Base-by-base conservation (phyloP, 2,797 vertebrate genomes). In the Astyanax mexicanus region DNA sequence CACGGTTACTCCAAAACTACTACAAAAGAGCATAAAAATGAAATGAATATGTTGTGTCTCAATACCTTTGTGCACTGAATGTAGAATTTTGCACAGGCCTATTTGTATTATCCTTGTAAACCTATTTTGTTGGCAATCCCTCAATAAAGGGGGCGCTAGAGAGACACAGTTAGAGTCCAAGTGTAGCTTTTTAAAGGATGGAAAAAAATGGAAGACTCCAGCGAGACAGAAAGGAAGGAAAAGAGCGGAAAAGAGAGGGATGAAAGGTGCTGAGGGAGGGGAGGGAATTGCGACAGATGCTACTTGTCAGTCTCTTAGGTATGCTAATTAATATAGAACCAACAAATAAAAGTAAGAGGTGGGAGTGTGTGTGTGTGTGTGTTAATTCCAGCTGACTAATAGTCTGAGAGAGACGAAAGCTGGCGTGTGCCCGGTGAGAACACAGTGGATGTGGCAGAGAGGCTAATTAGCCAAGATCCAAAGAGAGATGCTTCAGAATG, bases 391-490 rank as follows among this genome's bases (percentile, higher is more conserved):
- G 77, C 75, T 83, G 81, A 85, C 81, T 83, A 81, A 80, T 77
- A 78, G 77, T 74, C 80, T 80, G 72, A 81, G 73, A 72, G 75
- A 77, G 71, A 79, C 75, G 72, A 82, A 85, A 72, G 77, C 74
- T 75, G 79, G 72, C 76, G 49, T 78, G 70, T 69, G 74, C 79
- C 81, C 71, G 84, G 84, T 89, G 87, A 91, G 89, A 90, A 88
- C 90, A 90, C 85, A 90, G 90, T 86, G 89, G 87, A 88, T 90
- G 89, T 92, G 88, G 92, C 91, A 88, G 84, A 90, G 90, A 91
- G 88, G 85, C 88, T 93, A 93, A 94, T 93, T 92, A 93, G 92
- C 88, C 92, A 88, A 92, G 89, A 92, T 92, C 90, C 83, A 88
- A 72, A 29, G 66, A 11, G 47, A 27, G 7, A 21, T 38, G 58